These are phyloP conservation scores for Papilio demoleus DNA, from an alignment of 2,888 invertebrate species.

Conservation along the genomic window DNA sequence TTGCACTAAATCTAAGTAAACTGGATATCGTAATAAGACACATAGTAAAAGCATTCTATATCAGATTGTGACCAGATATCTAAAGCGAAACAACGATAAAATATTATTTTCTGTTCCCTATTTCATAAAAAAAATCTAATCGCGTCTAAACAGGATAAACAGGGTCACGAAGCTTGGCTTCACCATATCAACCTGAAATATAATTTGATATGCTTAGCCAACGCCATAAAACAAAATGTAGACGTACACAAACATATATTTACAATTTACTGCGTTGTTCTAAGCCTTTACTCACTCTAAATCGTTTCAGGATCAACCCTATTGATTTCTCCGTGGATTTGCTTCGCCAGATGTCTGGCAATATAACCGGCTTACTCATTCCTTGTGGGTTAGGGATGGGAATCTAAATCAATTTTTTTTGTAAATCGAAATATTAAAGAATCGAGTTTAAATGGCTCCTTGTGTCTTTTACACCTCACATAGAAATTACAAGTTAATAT, in stretches of 20 bases:
- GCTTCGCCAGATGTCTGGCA: slow-evolving; percentile 76
- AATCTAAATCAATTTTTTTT: slow-evolving; percentile 68
- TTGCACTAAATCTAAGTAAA: too few relatives aligned
- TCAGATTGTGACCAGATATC: background rate
- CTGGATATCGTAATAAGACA: background rate
- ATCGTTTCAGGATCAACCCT: slow-evolving; percentile 70
- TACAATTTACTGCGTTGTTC: slow-evolving; percentile 56
- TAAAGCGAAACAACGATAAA: slow-evolving; percentile 6
- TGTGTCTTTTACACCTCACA: too few relatives aligned
- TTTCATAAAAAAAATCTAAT: slow-evolving; percentile 5
- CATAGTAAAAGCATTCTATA: background rate
- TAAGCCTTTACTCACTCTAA: slow-evolving; percentile 73
- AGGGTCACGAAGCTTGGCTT: slow-evolving; percentile 39
- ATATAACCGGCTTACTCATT: slow-evolving; percentile 65
- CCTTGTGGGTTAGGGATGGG: slow-evolving; percentile 60
- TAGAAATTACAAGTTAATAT: too few relatives aligned
- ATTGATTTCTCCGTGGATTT: slow-evolving; percentile 74
- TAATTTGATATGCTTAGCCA: slow-evolving; percentile 55
- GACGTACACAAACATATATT: slow-evolving; percentile 55
- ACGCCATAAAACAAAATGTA: slow-evolving; percentile 51
- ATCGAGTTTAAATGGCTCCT: too few relatives aligned
- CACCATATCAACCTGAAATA: slow-evolving; percentile 32
- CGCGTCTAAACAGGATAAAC: too few relatives aligned
- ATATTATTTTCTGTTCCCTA: too few relatives aligned
- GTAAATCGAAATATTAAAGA: slow-evolving; percentile 31